Base-by-base conservation (phyloP, 2,888 invertebrate genomes). In the Sipha maydis region DNA sequence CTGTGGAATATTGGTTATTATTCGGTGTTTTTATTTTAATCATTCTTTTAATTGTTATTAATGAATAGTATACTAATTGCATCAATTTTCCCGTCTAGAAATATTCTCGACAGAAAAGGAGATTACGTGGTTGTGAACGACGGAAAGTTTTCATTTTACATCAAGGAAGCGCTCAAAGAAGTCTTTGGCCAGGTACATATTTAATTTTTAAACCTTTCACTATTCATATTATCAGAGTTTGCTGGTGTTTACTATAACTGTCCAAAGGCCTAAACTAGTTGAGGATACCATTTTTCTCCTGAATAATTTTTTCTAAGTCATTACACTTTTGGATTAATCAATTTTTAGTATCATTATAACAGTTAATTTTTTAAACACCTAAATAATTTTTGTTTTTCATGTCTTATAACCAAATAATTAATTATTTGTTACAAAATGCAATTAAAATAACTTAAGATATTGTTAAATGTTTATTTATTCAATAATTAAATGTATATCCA, bases 131-230 rank as follows among this genome's bases (percentile, higher is more conserved):
- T 61, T 2, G 88, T 88, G 31, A 82, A 80, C 17, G 11, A 67
- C 25, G 67, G 73, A n/a, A 61, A 88, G 67, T 88, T 82, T 82
- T 61, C 56, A 11, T 88, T 82, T 67, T 88, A 88, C 67, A 76
- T 88, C 31, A 82, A 82, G 34, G 75, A 88, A 88, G 80, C 88
- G 0, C 82, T 88, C 8, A n/a, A 41, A 82, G 82, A 88, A 82
- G 75, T 88, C 61, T 88, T 88, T 31, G 88, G 88, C 11, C 82
- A 88, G 75, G 88, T 88, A 88, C 31, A 34, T 67, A 41, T n/a
- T 41, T 48, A 14, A 25, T 11, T 34, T 21, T 56, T 79, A 56
- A 71, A n/a, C 38, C 48, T 69, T 78, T 71, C 19, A 14, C 71
- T 1, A 25, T 71, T 9, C 25, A 0, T 69, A 67, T 8, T 71